phyloP scores from a whole-genome alignment of 1,140 invertebrate genomes.

The Sipha flava region DNA sequence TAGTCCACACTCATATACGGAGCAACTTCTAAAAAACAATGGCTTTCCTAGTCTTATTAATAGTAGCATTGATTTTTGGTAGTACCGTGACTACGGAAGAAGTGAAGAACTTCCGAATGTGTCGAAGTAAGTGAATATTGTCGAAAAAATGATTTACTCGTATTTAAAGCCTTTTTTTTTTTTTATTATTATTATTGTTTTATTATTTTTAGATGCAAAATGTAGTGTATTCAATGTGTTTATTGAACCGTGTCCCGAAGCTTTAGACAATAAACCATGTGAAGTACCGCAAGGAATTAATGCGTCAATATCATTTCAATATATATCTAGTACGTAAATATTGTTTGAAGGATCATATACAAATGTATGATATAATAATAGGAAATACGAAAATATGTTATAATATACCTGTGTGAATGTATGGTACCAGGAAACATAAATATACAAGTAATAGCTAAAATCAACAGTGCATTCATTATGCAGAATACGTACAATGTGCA shows the following conservation, averaged over 20 bases:
- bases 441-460: not conserved
- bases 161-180: too few species aligned
- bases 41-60: not conserved
- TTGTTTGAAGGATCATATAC: not conserved
- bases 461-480: not conserved
- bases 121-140: not conserved
- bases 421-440: not conserved
- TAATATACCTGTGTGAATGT: too few species aligned
- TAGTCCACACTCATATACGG: not conserved
- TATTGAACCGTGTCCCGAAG: slow-evolving; percentile 3
- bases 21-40: not conserved
- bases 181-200: not conserved
- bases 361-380: not conserved
- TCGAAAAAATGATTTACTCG: too few species aligned
- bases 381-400: not conserved
- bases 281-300: not conserved
- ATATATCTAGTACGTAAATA: not conserved
- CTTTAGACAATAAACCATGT: not conserved
- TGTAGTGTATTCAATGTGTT: not conserved
- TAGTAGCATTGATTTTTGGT: not conserved
- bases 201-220: not conserved
- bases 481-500: too few species aligned
- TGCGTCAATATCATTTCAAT: not conserved
- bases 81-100: not conserved
- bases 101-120: not conserved